Percentiles rank a stretch among this genome's conserved stretches.
Evolutionary conservation across 2,797 vertebrate genomes (phyloP).

Genomic region (Carapus acus): DNA sequence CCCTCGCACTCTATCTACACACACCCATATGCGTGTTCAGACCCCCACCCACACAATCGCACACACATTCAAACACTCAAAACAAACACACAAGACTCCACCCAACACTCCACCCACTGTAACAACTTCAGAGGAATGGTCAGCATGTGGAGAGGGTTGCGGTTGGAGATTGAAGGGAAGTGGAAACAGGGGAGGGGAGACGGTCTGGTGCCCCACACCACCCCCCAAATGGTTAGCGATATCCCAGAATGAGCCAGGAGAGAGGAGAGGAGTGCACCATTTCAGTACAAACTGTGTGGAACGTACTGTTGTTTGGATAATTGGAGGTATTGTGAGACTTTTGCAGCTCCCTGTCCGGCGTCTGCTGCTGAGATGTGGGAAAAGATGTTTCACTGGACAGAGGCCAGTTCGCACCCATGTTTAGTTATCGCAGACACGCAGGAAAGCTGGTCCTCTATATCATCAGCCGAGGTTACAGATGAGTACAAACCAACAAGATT

Average conservation of each 20-base stretch:
- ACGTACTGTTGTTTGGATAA: slow-evolving; percentile 15
- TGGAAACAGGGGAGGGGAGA: slow-evolving; percentile 21
- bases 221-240: slow-evolving; percentile 36
- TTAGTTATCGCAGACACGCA: neutral
- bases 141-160: slow-evolving; percentile 58
- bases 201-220: slow-evolving; percentile 24
- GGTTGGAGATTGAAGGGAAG: slow-evolving; percentile 42
- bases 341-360: slow-evolving; percentile 11
- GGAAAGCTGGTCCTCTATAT: slow-evolving; percentile 16
- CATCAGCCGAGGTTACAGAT: slow-evolving; percentile 22
- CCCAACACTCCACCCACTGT: slow-evolving; percentile 58
- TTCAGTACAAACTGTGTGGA: slow-evolving; percentile 40
- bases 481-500: slow-evolving; percentile 23
- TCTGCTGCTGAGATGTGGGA: slow-evolving; percentile 37
- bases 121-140: slow-evolving; percentile 66
- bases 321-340: slow-evolving; percentile 14
- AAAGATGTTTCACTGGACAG: slow-evolving; percentile 34
- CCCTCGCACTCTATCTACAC: slow-evolving; percentile 11
- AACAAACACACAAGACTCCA: slow-evolving; percentile 61
- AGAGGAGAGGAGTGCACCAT: slow-evolving; percentile 1
- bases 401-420: slow-evolving; percentile 34
- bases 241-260: slow-evolving; percentile 27
- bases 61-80: slow-evolving; percentile 52
- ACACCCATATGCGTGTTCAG: slow-evolving; percentile 19
- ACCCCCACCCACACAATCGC: slow-evolving; percentile 43